Base-by-base conservation (phyloP, 2,888 invertebrate genomes). In the Dynastes grantii region DNA sequence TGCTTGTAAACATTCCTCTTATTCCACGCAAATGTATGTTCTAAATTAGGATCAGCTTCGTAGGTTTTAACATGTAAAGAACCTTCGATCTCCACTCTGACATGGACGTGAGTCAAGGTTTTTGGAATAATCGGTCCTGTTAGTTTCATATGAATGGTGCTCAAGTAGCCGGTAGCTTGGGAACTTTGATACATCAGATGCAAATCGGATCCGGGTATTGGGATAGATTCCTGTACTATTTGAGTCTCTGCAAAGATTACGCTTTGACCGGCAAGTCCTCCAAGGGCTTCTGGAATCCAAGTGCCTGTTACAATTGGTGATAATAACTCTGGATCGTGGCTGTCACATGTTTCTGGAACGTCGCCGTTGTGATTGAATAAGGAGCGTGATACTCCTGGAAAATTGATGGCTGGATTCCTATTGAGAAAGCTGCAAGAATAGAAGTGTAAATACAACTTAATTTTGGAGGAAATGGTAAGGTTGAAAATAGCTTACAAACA, bases 21-120 rank as follows among this genome's bases (percentile, higher is more conserved):
- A 89, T 98, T 98, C 99, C 99, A 99, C 1, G 98, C 96, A 88
- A 98, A 99, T 8, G 96, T 97, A 89, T 98, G 98, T 75, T 96
- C 96, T 79, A 99, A 90, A 87, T 97, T 96, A 0, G 98, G 97
- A 89, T 98, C 98, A 0, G 99, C 98, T 89, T 98, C 98, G 88
- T 99, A 98, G 0, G 95, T 94, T 88, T 96, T 95, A 13, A 97
- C 95, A 88, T 97, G 96, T 13, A 97, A 90, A 1, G 97, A 96
- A 4, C 98, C 98, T 89, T 98, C 98, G 79, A 98, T 97, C 86
- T 96, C 96, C 0, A 97, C 96, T 83, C 96, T 93, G 22, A 99
- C 95, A 88, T 98, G 97, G 0, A 99, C 97, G 85, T 96, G 94
- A 2, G 95, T 94, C 78, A 98, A 90, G 0, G 95, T 93, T 71